A percentile compares a stretch with the other conserved stretches of the same genome.
These are phyloP conservation scores for Cynopterus brachyotis DNA, from an alignment of 2,113 vertebrate genomes.

Conservation along the genomic window DNA sequence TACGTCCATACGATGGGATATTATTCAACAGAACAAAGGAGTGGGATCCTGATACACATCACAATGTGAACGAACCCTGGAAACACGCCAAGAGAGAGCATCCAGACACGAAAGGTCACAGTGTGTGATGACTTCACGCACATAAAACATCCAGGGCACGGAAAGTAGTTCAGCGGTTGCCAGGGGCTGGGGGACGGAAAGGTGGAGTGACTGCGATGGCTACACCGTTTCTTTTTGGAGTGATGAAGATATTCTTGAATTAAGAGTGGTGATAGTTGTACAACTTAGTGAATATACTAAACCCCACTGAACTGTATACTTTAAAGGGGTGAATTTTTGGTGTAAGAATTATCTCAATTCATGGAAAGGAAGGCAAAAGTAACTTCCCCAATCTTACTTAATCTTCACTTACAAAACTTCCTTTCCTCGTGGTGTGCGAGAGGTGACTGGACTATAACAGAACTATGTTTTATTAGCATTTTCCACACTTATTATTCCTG, in stretches of 20 bases:
- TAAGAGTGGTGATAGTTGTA: background rate
- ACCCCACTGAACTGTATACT: background rate
- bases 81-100: background rate
- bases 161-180: background rate
- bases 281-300: background rate
- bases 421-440: background rate
- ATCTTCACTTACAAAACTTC: background rate
- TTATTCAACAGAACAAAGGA: background rate
- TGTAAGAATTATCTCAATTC: background rate
- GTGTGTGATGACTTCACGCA: too few relatives aligned
- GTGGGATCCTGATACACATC: background rate
- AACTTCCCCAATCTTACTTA: background rate
- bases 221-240: background rate
- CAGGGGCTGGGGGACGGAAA: too few relatives aligned
- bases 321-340: background rate
- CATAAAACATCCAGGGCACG: background rate
- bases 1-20: accelerated
- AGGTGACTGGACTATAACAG: background rate
- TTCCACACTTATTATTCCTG: background rate
- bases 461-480: background rate
- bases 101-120: too few relatives aligned
- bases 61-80: too few relatives aligned
- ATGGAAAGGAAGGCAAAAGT: background rate
- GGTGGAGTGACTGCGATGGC: background rate
- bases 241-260: background rate